Base-by-base conservation (phyloP, 2,888 invertebrate genomes). In the Papilio elwesi region DNA sequence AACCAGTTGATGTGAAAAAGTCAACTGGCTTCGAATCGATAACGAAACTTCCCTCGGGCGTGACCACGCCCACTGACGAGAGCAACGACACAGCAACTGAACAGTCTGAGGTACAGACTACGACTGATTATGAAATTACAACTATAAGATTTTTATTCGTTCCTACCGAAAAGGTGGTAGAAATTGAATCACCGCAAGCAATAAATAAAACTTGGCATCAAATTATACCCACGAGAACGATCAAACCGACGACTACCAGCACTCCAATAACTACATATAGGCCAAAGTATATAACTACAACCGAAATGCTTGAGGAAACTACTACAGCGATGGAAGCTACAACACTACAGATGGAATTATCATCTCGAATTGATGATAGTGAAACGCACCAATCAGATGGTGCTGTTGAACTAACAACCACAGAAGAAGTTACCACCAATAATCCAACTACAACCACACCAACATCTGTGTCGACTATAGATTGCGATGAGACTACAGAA, bases 1-100 rank as follows among this genome's bases (percentile, higher is more conserved):
- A 85, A 77, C 83, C 85, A 74, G 85, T 87, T 85, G 86, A 89
- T 77, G 81, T 81, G 53, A 84, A 84, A 74, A 90, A 83, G 82
- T 86, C 87, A 85, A 91, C 85, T 78, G 87, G 90, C 82, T 93
- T 93, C 81, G 93, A 94, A 89, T 94, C 94, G 75, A 93, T 93
- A 76, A 93, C 94, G 70, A 94, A 94, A 86, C 78, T 94, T 71
- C 91, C 93, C 74, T 84, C 89, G 65, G 87, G 85, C 70, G 78
- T 93, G 62, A 94, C 94, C 52, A 94, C 94, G 57, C 93, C 94
- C 51, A 85, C 85, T 76, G 90, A 90, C 80, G 93, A 93, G 78
- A 81, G 85, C 13, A 86, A 83, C 75, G 85, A 87, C 78, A 82
- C 82, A 16, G 74, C 81, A 10, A 77, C 82, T 68, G 80, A 85